A percentile compares a stretch with the other conserved stretches of the same genome.
These are phyloP conservation scores for Nothoprocta pentlandii DNA, from an alignment of 2,113 vertebrate genomes.

Conservation along the genomic window DNA sequence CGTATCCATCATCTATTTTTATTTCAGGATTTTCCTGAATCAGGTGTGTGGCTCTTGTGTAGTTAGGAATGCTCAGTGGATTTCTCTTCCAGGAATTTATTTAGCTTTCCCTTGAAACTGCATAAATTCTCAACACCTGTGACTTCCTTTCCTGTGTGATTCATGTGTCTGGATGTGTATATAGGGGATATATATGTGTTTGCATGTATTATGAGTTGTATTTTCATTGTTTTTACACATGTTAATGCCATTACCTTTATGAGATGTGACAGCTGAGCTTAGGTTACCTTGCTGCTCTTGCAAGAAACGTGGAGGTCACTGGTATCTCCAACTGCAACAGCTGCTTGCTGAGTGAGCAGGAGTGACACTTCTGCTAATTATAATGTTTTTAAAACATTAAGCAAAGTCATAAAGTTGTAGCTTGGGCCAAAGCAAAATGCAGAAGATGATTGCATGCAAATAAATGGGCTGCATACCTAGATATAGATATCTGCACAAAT, in stretches of 20 bases:
- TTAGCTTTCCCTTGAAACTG: not conserved
- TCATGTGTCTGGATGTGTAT: rapidly evolving
- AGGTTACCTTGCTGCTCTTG: not conserved
- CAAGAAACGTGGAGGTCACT: not conserved
- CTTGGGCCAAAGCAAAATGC: not conserved
- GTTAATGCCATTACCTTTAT: not conserved
- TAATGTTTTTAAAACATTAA: not conserved
- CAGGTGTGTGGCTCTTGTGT: not conserved
- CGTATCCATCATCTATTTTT: not conserved
- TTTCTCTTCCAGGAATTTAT: not conserved
- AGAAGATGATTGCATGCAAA: not conserved
- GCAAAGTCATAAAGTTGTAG: not conserved
- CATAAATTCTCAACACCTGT: not conserved
- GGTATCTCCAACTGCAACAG: not conserved
- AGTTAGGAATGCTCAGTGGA: not conserved
- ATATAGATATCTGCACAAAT: not conserved
- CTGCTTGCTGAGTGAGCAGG: not conserved
- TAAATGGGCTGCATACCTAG: not conserved
- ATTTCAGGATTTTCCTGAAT: not conserved
- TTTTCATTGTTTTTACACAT: not conserved
- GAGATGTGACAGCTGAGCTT: not conserved
- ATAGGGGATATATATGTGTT: no score
- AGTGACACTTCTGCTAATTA: not conserved
- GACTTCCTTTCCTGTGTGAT: not conserved
- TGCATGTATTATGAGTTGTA: not conserved